Base-by-base conservation (phyloP, 2,888 invertebrate genomes). In the Microctonus hyperodae region DNA sequence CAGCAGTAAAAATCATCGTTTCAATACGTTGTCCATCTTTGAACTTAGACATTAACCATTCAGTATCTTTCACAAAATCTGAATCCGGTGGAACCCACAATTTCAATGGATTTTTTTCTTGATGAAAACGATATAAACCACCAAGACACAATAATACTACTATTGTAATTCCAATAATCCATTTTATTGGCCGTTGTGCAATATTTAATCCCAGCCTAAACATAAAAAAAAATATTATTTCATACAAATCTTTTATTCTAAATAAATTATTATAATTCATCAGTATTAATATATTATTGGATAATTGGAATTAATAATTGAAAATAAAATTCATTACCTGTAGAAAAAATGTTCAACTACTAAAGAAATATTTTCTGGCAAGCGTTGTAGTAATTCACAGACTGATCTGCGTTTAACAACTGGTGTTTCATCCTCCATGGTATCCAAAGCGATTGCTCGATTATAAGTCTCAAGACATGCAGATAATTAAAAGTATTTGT, bases 71-170 rank as follows among this genome's bases (percentile, higher is more conserved):
- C 48, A 88, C 87, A 79, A 91, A 93, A 69, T 90, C 88, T 0
- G 92, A 91, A 50, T 91, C 87, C 50, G 88, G 88, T 11, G 92
- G 92, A 23, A 92, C 90, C 93, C 93, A 93, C 72, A 93, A 83
- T 76, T 90, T 90, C 76, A 92, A 83, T 0, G 92, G 92, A 83
- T 91, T 90, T 78, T 90, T 91, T 84, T 93, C 92, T 80, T 90
- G 89, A 69, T 88, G 86, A 82, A 92, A 92, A 74, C 86, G 85
- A 25, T 89, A 78, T 60, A 91, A 85, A 37, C 92, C 92, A 67
- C 88, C 79, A 63, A 87, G 85, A 77, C 90, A 90, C 16, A 90
- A 50, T 11, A 87, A 72, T 22, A 91, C 88, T 71, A 90, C 83
- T 11, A 85, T 69, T 79, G 89, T 85, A 77, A 88, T 87, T 70